Percentiles rank a stretch among this genome's conserved stretches.
phyloP scores from a whole-genome alignment of 2,113 vertebrate species.

The Python bivittatus region DNA sequence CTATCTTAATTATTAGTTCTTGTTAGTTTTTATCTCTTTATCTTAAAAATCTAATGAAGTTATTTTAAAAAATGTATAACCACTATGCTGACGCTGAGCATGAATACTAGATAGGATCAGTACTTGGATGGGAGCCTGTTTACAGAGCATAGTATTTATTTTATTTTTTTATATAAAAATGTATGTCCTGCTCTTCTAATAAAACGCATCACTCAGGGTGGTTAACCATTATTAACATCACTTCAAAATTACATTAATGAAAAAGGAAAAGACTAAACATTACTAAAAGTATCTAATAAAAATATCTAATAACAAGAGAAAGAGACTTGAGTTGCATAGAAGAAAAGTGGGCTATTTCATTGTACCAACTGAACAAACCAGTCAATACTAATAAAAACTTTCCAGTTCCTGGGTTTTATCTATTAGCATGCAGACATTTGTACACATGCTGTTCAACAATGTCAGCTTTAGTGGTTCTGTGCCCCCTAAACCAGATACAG shows the following conservation, averaged over 20 bases:
- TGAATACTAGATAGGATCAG: neutral
- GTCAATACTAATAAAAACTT: neutral
- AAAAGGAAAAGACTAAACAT: neutral
- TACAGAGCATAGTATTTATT: neutral
- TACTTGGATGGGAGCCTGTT: neutral
- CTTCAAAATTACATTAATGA: neutral
- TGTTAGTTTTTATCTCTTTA: too few relatives aligned
- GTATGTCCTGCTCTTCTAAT: neutral
- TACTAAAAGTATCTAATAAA: neutral
- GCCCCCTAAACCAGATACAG: constrained; percentile 30
- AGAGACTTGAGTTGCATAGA: neutral
- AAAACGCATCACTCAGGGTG: neutral
- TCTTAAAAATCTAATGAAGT: too few relatives aligned
- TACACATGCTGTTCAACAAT: neutral
- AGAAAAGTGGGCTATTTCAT: neutral
- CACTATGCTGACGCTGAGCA: neutral
- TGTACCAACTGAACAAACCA: neutral
- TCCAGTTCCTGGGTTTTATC: neutral
- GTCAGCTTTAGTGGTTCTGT: neutral
- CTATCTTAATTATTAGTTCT: too few relatives aligned
- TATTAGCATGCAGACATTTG: accelerated
- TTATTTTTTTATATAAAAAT: neutral
- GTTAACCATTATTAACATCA: neutral
- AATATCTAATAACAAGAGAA: neutral
- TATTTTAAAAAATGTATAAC: too few relatives aligned